A percentile compares a stretch with the other conserved stretches of the same genome.
These are phyloP conservation scores for Hymenochirus boettgeri DNA, from an alignment of 2,113 vertebrate genomes.

Conservation along the genomic window DNA sequence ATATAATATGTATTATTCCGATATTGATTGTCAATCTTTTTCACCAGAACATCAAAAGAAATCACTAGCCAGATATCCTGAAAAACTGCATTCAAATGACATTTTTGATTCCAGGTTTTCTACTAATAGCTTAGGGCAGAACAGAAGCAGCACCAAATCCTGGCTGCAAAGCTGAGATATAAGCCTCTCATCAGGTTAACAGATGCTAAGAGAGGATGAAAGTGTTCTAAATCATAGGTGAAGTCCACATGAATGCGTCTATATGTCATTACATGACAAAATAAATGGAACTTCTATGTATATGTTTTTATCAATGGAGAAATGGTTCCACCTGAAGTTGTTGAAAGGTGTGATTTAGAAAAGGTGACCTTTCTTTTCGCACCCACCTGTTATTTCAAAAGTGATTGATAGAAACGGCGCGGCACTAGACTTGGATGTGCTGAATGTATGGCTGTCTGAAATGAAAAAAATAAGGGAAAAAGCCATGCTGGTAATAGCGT, in stretches of 20 bases:
- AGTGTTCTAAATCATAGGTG: constrained; percentile 3
- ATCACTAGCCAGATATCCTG: no score
- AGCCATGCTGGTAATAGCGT: constrained; percentile 27
- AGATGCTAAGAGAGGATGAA: constrained; percentile 7
- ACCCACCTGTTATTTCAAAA: constrained; percentile 86
- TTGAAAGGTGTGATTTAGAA: neutral
- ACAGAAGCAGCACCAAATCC: neutral
- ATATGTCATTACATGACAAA: neutral
- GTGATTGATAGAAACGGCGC: constrained; percentile 80
- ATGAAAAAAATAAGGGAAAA: constrained; percentile 67
- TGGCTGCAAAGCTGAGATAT: neutral
- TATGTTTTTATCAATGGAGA: neutral
- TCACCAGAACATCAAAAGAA: no score
- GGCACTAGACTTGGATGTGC: constrained; percentile 72
- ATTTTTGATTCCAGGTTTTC: neutral
- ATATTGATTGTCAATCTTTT: no score
- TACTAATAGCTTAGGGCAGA: neutral
- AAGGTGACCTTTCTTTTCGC: neutral
- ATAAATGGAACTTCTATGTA: neutral
- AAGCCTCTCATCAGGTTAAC: neutral
- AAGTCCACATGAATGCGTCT: neutral
- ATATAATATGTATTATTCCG: no score
- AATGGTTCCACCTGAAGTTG: neutral
- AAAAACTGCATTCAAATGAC: neutral
- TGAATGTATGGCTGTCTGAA: constrained; percentile 80